These are phyloP conservation scores for Thalassoma bifasciatum DNA, from an alignment of 2,113 vertebrate species.

Conservation along the genomic window DNA sequence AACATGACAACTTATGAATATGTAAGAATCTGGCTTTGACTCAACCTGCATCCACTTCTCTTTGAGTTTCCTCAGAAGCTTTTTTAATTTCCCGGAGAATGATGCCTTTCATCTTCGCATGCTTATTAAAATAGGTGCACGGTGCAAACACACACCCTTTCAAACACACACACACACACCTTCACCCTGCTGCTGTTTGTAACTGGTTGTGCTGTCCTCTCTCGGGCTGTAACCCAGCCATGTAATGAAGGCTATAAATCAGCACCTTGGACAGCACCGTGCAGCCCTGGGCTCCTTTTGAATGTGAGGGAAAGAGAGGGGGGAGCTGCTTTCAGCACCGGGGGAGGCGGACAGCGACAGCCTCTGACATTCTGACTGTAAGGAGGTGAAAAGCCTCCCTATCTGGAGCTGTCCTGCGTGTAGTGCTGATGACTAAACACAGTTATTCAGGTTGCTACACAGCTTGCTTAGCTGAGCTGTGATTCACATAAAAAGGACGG, in stretches of 20 bases:
- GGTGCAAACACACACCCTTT: conserved; percentile 11
- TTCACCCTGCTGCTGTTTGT: conserved; percentile 29
- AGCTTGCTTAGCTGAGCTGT: conserved; percentile 52
- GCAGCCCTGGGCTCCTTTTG: conserved; percentile 45
- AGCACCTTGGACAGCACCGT: conserved; percentile 77
- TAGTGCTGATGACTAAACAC: conserved; percentile 72
- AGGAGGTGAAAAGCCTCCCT: conserved; percentile 41
- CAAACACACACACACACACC: conserved; percentile 30
- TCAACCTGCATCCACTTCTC: conserved; percentile 25
- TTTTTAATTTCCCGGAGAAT: conserved; percentile 27
- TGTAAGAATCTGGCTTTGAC: conserved; percentile 34
- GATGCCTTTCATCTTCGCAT: conserved; percentile 42
- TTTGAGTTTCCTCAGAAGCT: conserved; percentile 15
- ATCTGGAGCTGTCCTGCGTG: conserved; percentile 47
- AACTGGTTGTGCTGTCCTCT: conserved; percentile 41
- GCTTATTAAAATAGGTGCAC: conserved; percentile 10
- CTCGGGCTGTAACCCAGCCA: conserved; percentile 56
- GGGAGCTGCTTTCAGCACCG: conserved; percentile 47
- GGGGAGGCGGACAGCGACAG: conserved; percentile 56
- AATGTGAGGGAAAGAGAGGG: conserved; percentile 1
- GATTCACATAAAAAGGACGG: conserved; percentile 55
- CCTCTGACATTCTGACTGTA: conserved; percentile 62
- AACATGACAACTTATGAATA: conserved; percentile 56
- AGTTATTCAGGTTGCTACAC: conserved; percentile 71
- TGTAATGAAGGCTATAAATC: conserved; percentile 79